Evolutionary conservation across 2,113 vertebrate genomes (phyloP).

Genomic region (Bubo blakistoni): DNA sequence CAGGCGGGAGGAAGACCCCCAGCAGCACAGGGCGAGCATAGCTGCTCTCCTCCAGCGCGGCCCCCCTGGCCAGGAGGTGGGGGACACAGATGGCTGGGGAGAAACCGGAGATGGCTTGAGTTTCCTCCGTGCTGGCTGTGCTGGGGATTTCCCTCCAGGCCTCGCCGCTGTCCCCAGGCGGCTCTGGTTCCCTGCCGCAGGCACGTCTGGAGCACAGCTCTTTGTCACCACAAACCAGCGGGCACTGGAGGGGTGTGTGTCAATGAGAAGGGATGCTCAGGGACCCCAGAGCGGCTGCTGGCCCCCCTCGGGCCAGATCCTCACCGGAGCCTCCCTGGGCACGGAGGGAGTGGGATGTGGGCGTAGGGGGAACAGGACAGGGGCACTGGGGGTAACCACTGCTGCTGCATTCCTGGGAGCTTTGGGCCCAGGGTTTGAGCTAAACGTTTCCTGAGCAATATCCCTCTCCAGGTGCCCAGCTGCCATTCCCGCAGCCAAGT

Average conservation of each 20-base stretch:
- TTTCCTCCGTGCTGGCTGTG: not conserved
- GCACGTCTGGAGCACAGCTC: not conserved
- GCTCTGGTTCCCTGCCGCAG: not conserved
- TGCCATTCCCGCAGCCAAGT: not conserved
- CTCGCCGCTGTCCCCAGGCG: accelerated
- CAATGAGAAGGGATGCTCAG: not conserved
- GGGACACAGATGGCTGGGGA: not conserved
- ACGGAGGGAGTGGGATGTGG: accelerated
- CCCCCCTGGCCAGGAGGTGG: not conserved
- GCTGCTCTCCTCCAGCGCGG: not conserved
- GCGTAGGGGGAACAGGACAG: accelerated
- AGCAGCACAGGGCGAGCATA: not conserved
- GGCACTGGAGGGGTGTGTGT: not conserved
- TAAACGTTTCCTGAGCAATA: not conserved
- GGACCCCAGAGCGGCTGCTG: not conserved
- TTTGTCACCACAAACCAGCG: accelerated
- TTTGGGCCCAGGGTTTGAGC: not conserved
- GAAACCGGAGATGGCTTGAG: not conserved
- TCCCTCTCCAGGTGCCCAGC: not conserved
- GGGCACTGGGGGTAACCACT: accelerated
- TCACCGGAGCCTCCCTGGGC: accelerated
- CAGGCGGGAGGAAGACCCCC: accelerated
- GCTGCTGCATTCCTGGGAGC: not conserved
- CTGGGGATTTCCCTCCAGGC: not conserved
- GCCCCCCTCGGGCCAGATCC: not conserved